phyloP scores from a whole-genome alignment of 2,888 invertebrate species.

The Cremastinae sp. region DNA sequence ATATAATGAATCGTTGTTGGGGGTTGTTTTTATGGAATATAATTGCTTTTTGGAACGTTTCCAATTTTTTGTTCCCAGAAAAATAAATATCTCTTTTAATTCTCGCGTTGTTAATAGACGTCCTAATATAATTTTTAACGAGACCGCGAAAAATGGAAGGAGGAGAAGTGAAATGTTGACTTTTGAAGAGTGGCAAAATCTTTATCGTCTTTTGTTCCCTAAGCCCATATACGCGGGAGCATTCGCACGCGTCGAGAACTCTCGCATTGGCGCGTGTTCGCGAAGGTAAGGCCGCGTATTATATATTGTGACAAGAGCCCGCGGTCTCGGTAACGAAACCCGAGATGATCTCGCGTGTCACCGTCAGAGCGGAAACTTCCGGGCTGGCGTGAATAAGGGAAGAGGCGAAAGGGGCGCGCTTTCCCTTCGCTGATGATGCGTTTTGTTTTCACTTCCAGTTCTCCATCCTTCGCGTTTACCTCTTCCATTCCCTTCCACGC shows the following conservation, averaged over 20 bases:
- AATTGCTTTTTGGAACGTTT: no score
- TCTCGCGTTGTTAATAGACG: no score
- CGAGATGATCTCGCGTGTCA: slow-evolving; percentile 51
- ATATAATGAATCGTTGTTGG: no score
- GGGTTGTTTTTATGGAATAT: no score
- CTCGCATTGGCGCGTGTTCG: not conserved
- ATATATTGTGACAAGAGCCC: slow-evolving; percentile 51
- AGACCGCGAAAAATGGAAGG: no score
- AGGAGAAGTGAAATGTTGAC: no score
- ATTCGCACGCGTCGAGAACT: not conserved
- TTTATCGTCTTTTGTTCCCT: no score
- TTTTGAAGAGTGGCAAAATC: no score
- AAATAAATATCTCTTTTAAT: no score
- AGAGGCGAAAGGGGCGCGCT: slow-evolving; percentile 42
- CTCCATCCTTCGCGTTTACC: not conserved
- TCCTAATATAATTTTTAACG: no score
- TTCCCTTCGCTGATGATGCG: slow-evolving; percentile 28
- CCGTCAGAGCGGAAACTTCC: slow-evolving; percentile 37
- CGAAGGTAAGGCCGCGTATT: slow-evolving; percentile 29
- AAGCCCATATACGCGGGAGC: not conserved
- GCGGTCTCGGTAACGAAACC: slow-evolving; percentile 42
- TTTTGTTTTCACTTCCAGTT: slow-evolving; percentile 42
- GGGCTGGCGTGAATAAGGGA: slow-evolving; percentile 16
- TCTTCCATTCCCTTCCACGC: slow-evolving; percentile 4
- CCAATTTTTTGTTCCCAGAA: no score